Evolutionary conservation across 1,140 invertebrate species (phyloP), one percentile per base, ranked within the genome.

Genomic region (Paralvinella palmiformis): DNA sequence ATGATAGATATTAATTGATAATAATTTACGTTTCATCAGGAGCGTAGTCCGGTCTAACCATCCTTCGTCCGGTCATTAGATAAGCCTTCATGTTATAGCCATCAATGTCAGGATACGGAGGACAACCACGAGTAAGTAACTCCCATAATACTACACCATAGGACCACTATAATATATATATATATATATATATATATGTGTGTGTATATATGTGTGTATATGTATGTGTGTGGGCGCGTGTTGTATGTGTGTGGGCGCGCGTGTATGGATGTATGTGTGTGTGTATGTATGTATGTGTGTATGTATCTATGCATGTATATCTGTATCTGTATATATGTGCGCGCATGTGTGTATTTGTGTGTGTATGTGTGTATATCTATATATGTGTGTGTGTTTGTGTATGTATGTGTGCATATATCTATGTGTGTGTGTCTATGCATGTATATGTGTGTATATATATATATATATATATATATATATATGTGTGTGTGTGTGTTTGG

Each of bases 91-190:
- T 88, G 78, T 96, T 92, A 75, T 91, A 94, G 56, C 91, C 89
- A 77, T 94, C 91, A 17, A 96, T 87, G 73, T 95, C 92, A 3
- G 88, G 84, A 72, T 91, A 91, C 0, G 92, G 92, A 62, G 89
- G 86, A 62, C 91, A 87, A n/a, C 89, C 92, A 66, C 94, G 82
- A 1, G 92, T 96, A 60, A 91, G 88, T 71, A 97, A 78, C 80
- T 97, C 94, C 94, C 94, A 97, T 53, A 96, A 80, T 36, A 93
- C 85, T 31, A 97, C 90, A n/a, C 94, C 94, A 82, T 93, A 88
- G 1, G 91, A 88, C 94, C 94, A 97, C 90, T 93, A 79, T 65
- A 84, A 27, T 17, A 48, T 29, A 50, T 27, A 61, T 0, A 41
- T 29, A 60, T 22, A 60, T 29, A 44, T 15, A n/a, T 53, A 53